phyloP scores from a whole-genome alignment of 2,797 vertebrate genomes.

The Sebastes oblongus region DNA sequence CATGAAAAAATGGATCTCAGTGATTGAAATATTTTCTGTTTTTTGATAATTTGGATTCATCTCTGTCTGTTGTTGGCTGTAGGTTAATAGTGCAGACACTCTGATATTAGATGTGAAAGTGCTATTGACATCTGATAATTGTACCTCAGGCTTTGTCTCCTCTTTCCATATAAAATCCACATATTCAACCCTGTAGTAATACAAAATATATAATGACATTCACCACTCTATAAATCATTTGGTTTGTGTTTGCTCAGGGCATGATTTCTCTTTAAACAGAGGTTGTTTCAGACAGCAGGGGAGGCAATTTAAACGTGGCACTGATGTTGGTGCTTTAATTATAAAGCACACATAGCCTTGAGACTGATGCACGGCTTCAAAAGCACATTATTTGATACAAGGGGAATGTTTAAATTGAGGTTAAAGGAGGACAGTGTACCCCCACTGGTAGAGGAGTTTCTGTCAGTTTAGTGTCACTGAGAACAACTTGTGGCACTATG shows the following conservation, averaged over 20 bases:
- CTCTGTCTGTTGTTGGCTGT: background rate
- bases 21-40: background rate
- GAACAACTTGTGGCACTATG: background rate
- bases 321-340: conserved; percentile 49
- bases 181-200: background rate
- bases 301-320: conserved; percentile 16
- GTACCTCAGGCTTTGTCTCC: background rate
- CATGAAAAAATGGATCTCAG: background rate
- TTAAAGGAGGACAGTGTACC: background rate
- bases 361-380: conserved; percentile 10
- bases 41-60: background rate
- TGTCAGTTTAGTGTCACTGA: background rate
- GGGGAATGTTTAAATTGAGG: conserved; percentile 12
- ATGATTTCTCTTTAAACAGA: conserved; percentile 15
- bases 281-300: conserved; percentile 27
- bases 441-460: background rate
- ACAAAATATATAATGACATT: background rate
- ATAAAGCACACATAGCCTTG: conserved; percentile 34
- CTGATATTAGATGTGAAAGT: background rate
- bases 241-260: background rate
- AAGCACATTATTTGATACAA: background rate
- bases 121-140: background rate
- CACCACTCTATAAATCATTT: background rate
- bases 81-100: background rate
- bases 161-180: background rate